Evolutionary conservation across 2,113 vertebrate species (phyloP).

Genomic region (Oriolus oriolus): DNA sequence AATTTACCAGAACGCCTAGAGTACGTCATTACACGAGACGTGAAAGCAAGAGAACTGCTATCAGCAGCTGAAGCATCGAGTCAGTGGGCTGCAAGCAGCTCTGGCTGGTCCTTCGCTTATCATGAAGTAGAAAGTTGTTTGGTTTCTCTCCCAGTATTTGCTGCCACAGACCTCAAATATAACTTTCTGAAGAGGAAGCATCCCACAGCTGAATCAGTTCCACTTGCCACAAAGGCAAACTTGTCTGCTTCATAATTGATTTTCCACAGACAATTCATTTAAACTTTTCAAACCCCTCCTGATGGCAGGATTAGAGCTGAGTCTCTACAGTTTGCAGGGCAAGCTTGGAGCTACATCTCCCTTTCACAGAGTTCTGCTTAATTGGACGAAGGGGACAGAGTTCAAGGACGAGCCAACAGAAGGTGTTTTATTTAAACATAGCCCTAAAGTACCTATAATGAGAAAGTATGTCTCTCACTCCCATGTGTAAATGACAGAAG

Average conservation of each 20-base stretch:
- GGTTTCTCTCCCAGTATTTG: constrained; percentile 2
- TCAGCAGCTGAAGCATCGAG: background rate
- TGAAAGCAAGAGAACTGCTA: background rate
- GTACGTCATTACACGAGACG: background rate
- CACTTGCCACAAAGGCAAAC: constrained; percentile 7
- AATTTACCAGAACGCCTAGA: background rate
- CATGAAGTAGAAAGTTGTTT: background rate
- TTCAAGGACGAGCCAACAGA: constrained; percentile 63
- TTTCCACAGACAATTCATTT: constrained; percentile 59
- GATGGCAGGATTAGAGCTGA: constrained; percentile 57
- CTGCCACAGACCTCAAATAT: background rate
- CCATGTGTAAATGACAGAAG: background rate
- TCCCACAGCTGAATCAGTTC: background rate
- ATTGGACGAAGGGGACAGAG: constrained; percentile 52
- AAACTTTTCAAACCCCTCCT: constrained; percentile 48
- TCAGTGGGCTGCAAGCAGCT: background rate
- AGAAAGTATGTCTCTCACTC: background rate
- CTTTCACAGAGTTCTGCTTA: constrained; percentile 55
- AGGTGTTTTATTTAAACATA: constrained; percentile 59
- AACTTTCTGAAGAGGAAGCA: background rate
- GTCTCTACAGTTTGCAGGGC: background rate
- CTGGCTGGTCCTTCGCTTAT: background rate
- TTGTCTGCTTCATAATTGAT: constrained; percentile 40
- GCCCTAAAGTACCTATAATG: constrained; percentile 11
- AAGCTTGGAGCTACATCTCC: constrained; percentile 24